A percentile compares a stretch with the other conserved stretches of the same genome.
These are phyloP conservation scores for Lamellibrachia columna DNA, from an alignment of 2,888 invertebrate genomes.

Conservation along the genomic window DNA sequence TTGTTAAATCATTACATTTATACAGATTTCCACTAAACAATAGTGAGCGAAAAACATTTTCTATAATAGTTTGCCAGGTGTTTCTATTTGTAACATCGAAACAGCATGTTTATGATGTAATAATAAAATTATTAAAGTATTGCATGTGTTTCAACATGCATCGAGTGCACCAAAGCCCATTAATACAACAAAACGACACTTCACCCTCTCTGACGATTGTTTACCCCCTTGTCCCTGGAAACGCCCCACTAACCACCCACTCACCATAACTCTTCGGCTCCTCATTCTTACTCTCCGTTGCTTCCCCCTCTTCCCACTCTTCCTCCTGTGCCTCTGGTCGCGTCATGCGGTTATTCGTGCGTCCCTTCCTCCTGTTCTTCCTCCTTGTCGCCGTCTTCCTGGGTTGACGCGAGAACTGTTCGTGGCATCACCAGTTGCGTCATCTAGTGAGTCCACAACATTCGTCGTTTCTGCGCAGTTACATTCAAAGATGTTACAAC, in stretches of 20 bases:
- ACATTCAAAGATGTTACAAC: background rate
- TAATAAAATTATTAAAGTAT: no score
- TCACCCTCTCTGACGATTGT: background rate
- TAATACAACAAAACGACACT: background rate
- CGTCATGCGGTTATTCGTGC: background rate
- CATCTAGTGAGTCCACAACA: background rate
- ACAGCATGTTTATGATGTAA: no score
- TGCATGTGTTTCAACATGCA: background rate
- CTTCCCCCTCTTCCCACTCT: background rate
- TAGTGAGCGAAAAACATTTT: no score
- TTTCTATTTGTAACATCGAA: no score
- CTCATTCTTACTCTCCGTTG: background rate
- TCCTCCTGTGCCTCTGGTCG: background rate
- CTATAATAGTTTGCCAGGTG: no score
- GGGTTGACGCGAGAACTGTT: background rate
- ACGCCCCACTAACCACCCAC: background rate
- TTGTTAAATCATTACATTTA: no score
- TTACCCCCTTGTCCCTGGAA: no score
- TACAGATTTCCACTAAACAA: no score
- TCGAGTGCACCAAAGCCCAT: background rate
- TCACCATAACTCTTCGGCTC: background rate
- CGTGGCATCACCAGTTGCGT: background rate
- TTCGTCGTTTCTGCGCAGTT: background rate
- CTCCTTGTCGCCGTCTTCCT: background rate
- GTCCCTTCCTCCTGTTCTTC: conserved; percentile 17